phyloP scores from a whole-genome alignment of 1,140 invertebrate species.

The Formica exsecta region DNA sequence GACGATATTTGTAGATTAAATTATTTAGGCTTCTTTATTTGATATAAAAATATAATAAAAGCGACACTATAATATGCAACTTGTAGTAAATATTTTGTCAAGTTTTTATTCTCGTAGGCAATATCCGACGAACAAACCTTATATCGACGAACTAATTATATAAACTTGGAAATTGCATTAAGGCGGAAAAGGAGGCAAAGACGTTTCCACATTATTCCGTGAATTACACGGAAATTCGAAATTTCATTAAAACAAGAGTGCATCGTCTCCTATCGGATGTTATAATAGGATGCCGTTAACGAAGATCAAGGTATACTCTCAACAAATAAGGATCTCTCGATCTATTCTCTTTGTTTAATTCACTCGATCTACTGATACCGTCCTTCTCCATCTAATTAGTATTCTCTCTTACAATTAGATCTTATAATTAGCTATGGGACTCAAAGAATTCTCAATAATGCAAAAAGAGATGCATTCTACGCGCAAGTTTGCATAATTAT shows the following conservation, averaged over 20 bases:
- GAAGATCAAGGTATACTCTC: conserved; percentile 48
- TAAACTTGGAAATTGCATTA: conserved; percentile 52
- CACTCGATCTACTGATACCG: conserved; percentile 24
- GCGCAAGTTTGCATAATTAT: background rate
- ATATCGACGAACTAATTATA: conserved; percentile 44
- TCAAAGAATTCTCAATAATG: conserved; percentile 13
- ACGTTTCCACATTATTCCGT: conserved; percentile 23
- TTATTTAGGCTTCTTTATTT: too few species aligned
- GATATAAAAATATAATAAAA: background rate
- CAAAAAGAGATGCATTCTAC: background rate
- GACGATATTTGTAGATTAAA: conserved; percentile 39
- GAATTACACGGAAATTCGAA: conserved; percentile 55
- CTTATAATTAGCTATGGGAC: conserved; percentile 40
- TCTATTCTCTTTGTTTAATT: conserved; percentile 49
- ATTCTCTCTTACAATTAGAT: conserved; percentile 32
- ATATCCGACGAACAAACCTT: conserved; percentile 16
- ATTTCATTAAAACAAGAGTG: conserved; percentile 61
- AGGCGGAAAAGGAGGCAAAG: conserved; percentile 5
- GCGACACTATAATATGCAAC: conserved; percentile 10
- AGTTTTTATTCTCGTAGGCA: background rate
- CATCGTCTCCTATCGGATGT: conserved; percentile 51
- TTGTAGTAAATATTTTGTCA: conserved; percentile 27
- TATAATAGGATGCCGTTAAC: conserved; percentile 59
- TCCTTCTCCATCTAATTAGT: conserved; percentile 19
- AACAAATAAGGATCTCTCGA: conserved; percentile 44